Evolutionary conservation across 1,140 invertebrate genomes (phyloP), one percentile per base, ranked within the genome.

Genomic region (Trachymyrmex septentrionalis): DNA sequence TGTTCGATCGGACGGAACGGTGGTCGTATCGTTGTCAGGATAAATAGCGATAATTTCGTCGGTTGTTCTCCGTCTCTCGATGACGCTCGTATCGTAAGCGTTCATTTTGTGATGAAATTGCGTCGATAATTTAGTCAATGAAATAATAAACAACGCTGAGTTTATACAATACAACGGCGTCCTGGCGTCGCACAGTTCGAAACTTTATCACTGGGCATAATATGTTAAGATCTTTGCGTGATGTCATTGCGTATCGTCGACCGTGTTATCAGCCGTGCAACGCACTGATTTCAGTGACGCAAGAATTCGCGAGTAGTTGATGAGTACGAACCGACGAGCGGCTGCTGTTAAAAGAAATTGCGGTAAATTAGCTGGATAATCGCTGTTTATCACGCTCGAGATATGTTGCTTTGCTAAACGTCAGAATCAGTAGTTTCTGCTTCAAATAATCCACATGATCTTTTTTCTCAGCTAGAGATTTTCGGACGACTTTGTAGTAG

Each of bases 141-240:
- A 81, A 81, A 81, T 81, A 81, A 81, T 81, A 71, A 81, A 71
- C 53, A 71, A 64, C 30, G 7, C 16, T 10, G 24, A 16, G 55
- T 9, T 59, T 12, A 19, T 73, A 69, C 38, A 44, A 44, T 50
- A 14, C 38, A 73, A 59, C 34, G 55, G 7, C 21, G 63, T 30
- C 12, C 61, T 12, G 16, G 30, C 50, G 7, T 14, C 27, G 77
- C 50, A 9, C 27, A 81, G 66, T 71, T 59, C 38, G 55, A 19
- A 61, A 34, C 69, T 84, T 84, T 50, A 84, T 84, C 38, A 34
- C 69, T 75, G 50, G n/a, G n/a, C n/a, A n/a, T n/a, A n/a, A n/a
- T 84, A 84, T 81, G 71, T 71, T 61, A 21, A 14, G 67, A 63
- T 73, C 55, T 84, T 84, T 63, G 69, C 69, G 69, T 24, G 69